Base-by-base conservation (phyloP, 2,888 invertebrate species). In the Hemaris fuciformis region DNA sequence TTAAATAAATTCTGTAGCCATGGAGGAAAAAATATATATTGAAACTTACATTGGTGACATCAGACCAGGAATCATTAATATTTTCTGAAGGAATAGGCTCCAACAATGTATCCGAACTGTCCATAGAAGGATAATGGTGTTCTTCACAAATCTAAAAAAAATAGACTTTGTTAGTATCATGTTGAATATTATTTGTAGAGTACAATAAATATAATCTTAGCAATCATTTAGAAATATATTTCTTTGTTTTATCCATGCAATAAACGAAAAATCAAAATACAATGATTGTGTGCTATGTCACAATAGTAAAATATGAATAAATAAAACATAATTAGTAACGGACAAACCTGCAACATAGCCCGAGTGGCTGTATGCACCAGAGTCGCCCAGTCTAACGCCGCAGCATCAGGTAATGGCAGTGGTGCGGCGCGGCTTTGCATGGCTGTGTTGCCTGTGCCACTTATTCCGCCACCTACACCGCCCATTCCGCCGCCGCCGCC, bases 291-390 rank as follows among this genome's bases (percentile, higher is more conserved):
- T n/a, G n/a, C n/a, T n/a, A n/a, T n/a, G 15, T 8, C 10, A 25
- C 7, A 0, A 20, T 2, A 27, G 13, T 0, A 23, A 25, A 58
- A 41, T 22, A 57, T 1, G 27, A 38, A 13, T 8, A 22, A 5
- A 42, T 6, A 43, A 18, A 0, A 20, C 8, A 20, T 3, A 8
- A 34, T 3, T 5, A 34, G 34, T 6, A 2, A 41, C 41, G 41
- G 15, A 41, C 5, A 64, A 74, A 93, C 93, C 87, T 94, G 93
- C 46, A 95, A 88, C 91, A 96, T 95, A 20, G 95, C 96, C 64
- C 95, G 91, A 0, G 96, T 96, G 31, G 97, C 97, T 0, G 96
- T 96, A 77, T 96, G 96, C 2, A 97, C 96, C 22, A 97, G 91
- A 75, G 95, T 94, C 10, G 95, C 94, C 97, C 97, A 97, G 83